Evolutionary conservation across 2,888 invertebrate species (phyloP).

Genomic region (Andrena bucephala): DNA sequence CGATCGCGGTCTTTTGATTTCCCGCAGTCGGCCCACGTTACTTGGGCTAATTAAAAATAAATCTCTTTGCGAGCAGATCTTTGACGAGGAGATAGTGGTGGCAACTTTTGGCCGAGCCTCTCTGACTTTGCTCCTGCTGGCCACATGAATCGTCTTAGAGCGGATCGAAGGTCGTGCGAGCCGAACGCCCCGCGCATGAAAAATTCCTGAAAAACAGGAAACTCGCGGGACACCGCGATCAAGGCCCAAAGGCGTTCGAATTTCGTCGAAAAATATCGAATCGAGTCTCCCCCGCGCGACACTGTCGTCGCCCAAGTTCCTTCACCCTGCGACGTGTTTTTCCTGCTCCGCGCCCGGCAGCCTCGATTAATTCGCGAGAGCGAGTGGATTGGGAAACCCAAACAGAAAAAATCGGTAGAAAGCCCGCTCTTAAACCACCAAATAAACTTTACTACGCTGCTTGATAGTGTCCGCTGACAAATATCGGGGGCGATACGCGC

Average conservation of each 20-base stretch:
- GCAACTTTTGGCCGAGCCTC: conserved; percentile 28
- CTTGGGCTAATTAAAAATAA: conserved; percentile 18
- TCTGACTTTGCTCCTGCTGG: conserved; percentile 5
- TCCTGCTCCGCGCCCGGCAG: neutral
- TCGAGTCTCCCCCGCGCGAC: neutral
- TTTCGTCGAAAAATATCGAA: conserved; percentile 8
- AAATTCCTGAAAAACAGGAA: conserved; percentile 44
- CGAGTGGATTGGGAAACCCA: neutral
- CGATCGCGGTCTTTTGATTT: conserved; percentile 18
- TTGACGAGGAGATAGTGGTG: conserved; percentile 42
- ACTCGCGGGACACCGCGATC: neutral
- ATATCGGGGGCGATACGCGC: conserved; percentile 6
- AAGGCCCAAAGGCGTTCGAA: neutral
- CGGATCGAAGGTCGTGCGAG: conserved; percentile 45
- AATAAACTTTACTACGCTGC: conserved; percentile 17
- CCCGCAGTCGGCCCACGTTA: too few species aligned
- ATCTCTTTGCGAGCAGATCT: conserved; percentile 44
- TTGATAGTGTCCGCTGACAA: conserved; percentile 15
- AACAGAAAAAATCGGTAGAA: neutral
- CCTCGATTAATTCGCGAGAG: neutral
- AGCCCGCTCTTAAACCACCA: conserved; percentile 2
- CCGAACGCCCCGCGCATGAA: conserved; percentile 2
- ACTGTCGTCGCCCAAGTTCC: neutral
- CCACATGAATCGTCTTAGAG: conserved; percentile 26
- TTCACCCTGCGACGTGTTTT: conserved; percentile 29